Conservation (phyloP, 2,113 vertebrate genomes). For the Herpailurus yagouaroundi region DNA sequence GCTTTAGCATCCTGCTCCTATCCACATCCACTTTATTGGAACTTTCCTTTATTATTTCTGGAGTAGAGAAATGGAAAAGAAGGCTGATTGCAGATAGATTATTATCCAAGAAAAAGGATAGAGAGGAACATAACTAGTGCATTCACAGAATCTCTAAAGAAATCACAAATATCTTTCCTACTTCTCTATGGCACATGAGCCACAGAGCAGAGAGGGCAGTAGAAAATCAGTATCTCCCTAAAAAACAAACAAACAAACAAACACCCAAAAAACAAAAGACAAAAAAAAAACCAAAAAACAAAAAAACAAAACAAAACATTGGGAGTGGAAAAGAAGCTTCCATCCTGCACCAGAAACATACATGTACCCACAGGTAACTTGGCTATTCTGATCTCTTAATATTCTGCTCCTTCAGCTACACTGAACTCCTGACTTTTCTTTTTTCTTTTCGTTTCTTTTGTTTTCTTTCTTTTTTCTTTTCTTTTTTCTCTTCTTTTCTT, state of each 20-base stretch:
- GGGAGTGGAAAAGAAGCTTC: neutral
- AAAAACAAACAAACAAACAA: neutral
- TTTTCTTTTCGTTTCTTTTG: too few species aligned
- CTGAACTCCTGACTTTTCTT: neutral
- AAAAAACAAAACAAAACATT: neutral
- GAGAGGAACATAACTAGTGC: neutral
- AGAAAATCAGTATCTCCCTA: neutral
- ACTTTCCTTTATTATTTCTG: fast-evolving
- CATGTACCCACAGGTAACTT: neutral
- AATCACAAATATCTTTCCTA: neutral
- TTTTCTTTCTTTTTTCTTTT: too few species aligned
- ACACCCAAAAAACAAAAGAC: neutral
- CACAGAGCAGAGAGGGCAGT: neutral
- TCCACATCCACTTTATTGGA: neutral
- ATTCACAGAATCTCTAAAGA: neutral
- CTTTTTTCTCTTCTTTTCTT: too few species aligned
- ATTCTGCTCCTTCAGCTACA: neutral
- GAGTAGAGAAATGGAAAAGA: neutral
- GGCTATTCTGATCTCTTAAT: neutral
- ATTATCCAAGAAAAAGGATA: neutral
- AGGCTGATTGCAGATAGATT: neutral
- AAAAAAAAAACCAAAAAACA: neutral
- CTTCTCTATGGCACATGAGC: fast-evolving
- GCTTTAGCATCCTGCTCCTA: fast-evolving
- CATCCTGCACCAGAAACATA: neutral